Evolutionary conservation across 1,140 invertebrate species (phyloP), one percentile per base, ranked within the genome.

Genomic region (Spodoptera litura): DNA sequence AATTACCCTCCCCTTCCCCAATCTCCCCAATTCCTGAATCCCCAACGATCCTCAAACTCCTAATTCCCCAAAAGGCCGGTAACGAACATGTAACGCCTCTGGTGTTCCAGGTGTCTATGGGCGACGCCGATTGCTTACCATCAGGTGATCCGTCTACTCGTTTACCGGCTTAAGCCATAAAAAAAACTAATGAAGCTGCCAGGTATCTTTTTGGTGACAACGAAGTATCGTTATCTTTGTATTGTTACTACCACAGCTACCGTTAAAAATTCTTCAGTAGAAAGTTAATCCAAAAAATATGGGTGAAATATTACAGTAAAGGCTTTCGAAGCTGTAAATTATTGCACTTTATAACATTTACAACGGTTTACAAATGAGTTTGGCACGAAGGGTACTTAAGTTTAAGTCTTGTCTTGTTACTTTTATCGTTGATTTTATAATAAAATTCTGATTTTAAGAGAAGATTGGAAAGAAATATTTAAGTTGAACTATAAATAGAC

Each of bases 241-340:
- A 20, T 20, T 20, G 20, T 53, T 6, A 15, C 11, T 49, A 31
- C 51, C 25, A 25, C 31, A 15, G 15, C 38, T 15, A 66, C 62
- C 38, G 62, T 56, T 56, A 71, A 51, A 15, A 0, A 4, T 27
- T 38, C n/a, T 51, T 15, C 52, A 5, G 53, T 55, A 71, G 68
- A 71, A 71, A 71, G 68, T 56, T 71, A 71, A 71, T 71, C 52
- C 68, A 31, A 56, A 38, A 71, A 6, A 25, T 70, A 53, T 70
- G 44, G 4, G 4, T 56, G 8, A 71, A 56, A 20, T 0, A 11
- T n/a, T 38, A 56, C 51, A 55, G 52, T 71, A 38, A 71, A 56
- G 13, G 38, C 52, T 71, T 71, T 71, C 68, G 12, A 51, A 52
- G 66, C 12, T 27, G 44, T 68, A 68, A 53, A 53, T 49, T 20